These are phyloP conservation scores for Podarcis muralis DNA, from an alignment of 2,113 vertebrate genomes.

Conservation along the genomic window DNA sequence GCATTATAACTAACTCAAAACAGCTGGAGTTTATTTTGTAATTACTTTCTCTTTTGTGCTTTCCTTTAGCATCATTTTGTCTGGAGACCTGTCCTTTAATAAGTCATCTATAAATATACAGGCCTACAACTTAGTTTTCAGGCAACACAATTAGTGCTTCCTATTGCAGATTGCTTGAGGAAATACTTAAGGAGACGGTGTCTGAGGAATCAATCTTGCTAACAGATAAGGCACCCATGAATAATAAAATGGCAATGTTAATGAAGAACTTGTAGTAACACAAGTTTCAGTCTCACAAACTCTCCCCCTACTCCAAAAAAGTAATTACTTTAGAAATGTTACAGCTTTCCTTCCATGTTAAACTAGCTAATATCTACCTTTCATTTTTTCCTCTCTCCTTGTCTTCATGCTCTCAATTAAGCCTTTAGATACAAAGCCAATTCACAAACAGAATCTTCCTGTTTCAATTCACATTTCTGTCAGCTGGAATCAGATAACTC, in stretches of 20 bases:
- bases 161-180: conserved; percentile 12
- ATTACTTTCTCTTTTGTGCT: neutral
- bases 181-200: conserved; percentile 34
- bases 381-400: conserved; percentile 8
- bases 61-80: accelerated
- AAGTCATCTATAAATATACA: neutral
- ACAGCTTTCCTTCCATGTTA: conserved; percentile 5
- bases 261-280: conserved; percentile 45
- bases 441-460: conserved; percentile 28
- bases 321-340: conserved; percentile 58
- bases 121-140: accelerated
- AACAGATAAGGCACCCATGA: conserved; percentile 38
- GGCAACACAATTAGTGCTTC: neutral
- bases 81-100: accelerated
- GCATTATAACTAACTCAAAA: neutral
- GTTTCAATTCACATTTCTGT: conserved; percentile 35
- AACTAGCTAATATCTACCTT: conserved; percentile 36
- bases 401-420: conserved; percentile 33
- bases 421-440: conserved; percentile 38
- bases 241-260: conserved; percentile 48
- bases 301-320: conserved; percentile 51
- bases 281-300: neutral
- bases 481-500: conserved; percentile 30
- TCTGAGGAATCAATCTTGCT: conserved; percentile 44
- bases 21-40: neutral